phyloP scores from a whole-genome alignment of 1,140 invertebrate species.

The Meloidogyne floridensis region DNA sequence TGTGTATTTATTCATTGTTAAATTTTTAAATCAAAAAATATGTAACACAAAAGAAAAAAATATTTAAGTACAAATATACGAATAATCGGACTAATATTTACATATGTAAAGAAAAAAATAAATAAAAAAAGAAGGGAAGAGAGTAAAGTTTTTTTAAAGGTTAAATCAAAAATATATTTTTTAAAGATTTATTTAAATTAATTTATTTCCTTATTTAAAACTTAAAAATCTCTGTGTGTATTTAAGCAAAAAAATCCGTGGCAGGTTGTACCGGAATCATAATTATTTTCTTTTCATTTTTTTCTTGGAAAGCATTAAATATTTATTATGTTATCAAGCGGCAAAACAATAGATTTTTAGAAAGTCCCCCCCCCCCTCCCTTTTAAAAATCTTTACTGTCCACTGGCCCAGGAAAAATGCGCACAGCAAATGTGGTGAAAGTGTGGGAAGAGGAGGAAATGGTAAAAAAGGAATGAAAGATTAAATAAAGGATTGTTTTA shows the following conservation, averaged over 20 bases:
- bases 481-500: neutral
- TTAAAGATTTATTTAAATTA: neutral
- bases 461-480: neutral
- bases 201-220: neutral
- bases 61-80: neutral
- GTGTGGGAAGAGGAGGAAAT: neutral
- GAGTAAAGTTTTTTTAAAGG: neutral
- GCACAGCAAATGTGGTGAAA: neutral
- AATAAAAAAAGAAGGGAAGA: neutral
- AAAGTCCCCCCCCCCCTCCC: neutral
- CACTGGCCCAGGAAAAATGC: neutral
- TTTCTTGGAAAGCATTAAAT: neutral
- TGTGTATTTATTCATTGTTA: no score
- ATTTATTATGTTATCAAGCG: constrained; percentile 4
- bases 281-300: neutral
- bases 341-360: neutral
- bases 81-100: neutral
- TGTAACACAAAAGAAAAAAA: neutral
- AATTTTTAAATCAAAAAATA: neutral
- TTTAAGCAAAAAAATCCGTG: neutral
- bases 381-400: neutral
- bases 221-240: neutral
- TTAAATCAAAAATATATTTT: neutral
- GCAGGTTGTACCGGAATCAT: neutral
- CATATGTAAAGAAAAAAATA: neutral